Evolutionary conservation across 2,888 invertebrate genomes (phyloP), one percentile per base, ranked within the genome.

Genomic region (Cenopis cana): DNA sequence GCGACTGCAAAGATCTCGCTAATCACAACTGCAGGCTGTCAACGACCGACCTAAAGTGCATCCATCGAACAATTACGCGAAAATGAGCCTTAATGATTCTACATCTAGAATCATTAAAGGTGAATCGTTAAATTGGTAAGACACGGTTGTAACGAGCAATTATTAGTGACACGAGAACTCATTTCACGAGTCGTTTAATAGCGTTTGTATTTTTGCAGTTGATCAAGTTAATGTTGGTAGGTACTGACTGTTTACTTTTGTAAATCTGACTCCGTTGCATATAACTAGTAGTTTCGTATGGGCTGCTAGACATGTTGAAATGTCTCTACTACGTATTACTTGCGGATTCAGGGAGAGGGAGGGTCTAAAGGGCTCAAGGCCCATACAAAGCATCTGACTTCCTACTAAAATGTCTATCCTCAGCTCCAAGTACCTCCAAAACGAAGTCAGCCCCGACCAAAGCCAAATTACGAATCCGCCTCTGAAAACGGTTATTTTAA

Each of bases 1-100:
- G 69, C 55, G 62, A 74, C 55, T 66, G 68, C 68, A 62, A 69
- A 69, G 64, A 68, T 64, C 62, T 41, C 64, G 56, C 83, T 89
- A 85, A 89, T 89, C 84, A 84, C 83, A 79, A 85, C 81, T 82
- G 85, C 90, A 90, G 86, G 76, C 87, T 88, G 89, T 89, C 87
- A 87, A 86, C 87, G 89, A 87, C 87, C 86, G 84, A 57, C 81
- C 84, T 84, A 79, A 77, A 74, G 76, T 79, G 57, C 57, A 59
- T 20, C 20, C 62, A 36, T 56, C 59, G 74, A 24, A 24, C 29
- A 68, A 72, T 68, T 74, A 67, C 50, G 67, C 76, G 69, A 77
- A 74, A 74, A 72, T 78, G 67, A 70, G 69, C 76, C 74, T 80
- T 80, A 76, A 76, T 73, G 41, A 72, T n/a, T 57, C 9, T 62